Percentiles rank a stretch among this genome's conserved stretches.
phyloP scores from a whole-genome alignment of 30 jellyfish, hydroid and myxozoan genomes.

The Aurelia sp. region DNA sequence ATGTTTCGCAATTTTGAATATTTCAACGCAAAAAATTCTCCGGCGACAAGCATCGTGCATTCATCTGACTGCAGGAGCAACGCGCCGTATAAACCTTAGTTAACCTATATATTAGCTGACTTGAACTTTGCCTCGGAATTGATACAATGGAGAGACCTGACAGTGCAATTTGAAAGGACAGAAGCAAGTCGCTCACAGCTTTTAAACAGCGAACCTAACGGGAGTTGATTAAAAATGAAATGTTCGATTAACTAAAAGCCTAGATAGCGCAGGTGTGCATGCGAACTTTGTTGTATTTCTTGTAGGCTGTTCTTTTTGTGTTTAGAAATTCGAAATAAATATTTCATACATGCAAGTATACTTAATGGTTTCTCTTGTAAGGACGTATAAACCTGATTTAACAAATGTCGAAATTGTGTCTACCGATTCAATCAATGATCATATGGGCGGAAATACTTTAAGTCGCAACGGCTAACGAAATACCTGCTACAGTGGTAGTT shows the following conservation, averaged over 20 bases:
- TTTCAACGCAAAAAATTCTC: no score
- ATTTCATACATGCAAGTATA: slow-evolving; percentile 59
- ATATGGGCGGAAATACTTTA: not conserved
- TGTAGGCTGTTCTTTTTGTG: slow-evolving; percentile 81
- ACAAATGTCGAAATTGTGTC: slow-evolving; percentile 68
- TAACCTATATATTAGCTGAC: no score
- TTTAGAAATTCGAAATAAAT: slow-evolving; percentile 53
- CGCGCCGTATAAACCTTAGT: no score
- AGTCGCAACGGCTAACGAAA: no score
- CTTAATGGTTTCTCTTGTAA: slow-evolving; percentile 54
- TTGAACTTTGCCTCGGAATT: not conserved
- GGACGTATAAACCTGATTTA: slow-evolving; percentile 41
- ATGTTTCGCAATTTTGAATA: no score
- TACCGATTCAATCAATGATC: slow-evolving; percentile 41
- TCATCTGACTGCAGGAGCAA: no score
- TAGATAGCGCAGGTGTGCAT: slow-evolving; percentile 59
- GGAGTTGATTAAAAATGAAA: slow-evolving; percentile 16
- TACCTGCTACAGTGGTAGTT: no score
- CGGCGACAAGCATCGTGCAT: no score
- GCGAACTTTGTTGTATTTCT: slow-evolving; percentile 6
- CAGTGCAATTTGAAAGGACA: slow-evolving; percentile 13
- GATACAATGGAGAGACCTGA: not conserved
- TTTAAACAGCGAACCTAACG: not conserved
- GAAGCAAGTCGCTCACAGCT: slow-evolving; percentile 12
- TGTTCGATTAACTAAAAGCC: not conserved